Base-by-base conservation (phyloP, 1,140 invertebrate genomes). In the Drosophila watanabei region DNA sequence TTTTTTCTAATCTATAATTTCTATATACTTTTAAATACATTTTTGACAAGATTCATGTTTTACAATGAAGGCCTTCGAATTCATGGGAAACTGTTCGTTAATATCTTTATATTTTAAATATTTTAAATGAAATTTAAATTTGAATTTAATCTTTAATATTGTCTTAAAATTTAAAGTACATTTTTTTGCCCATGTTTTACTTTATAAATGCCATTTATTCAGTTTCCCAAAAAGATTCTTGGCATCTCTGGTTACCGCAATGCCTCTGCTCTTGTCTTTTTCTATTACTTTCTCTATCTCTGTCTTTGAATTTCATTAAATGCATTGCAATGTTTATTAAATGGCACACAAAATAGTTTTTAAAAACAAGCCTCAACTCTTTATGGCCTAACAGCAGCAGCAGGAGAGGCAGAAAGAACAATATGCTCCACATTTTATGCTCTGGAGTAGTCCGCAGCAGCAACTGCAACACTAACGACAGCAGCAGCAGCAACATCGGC, bases 321-420 rank as follows among this genome's bases (percentile, higher is more conserved):
- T 79, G 81, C 75, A 56, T 75, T 63, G 61, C 59, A 63, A 85
- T 85, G 85, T 89, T 88, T 89, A 88, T 85, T 88, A 88, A 88
- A 88, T 89, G 84, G 81, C 85, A 81, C 72, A 77, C 69, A 80
- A 76, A 90, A 89, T 82, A 66, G 73, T 89, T 81, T 86, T 89
- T 45, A 82, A 82, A 85, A 88, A 71, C 62, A 54, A 57, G 62
- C 52, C 57, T 81, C 35, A 57, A 39, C 54, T 39, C 54, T 57
- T 57, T 57, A 57, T 57, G 54, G 35, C 35, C 54, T 35, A 57
- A 35, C 20, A 32, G 51, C 32, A 35, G 30, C 51, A 56, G 18
- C 33, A 24, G 33, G 18, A 33, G 28, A 39, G 59, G 39, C 69
- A 79, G 37, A 56, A 54, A 49, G 52, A 69, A 65, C 65, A 60